phyloP scores from a whole-genome alignment of 2,113 vertebrate species.

The Melanotaenia duboulayi region DNA sequence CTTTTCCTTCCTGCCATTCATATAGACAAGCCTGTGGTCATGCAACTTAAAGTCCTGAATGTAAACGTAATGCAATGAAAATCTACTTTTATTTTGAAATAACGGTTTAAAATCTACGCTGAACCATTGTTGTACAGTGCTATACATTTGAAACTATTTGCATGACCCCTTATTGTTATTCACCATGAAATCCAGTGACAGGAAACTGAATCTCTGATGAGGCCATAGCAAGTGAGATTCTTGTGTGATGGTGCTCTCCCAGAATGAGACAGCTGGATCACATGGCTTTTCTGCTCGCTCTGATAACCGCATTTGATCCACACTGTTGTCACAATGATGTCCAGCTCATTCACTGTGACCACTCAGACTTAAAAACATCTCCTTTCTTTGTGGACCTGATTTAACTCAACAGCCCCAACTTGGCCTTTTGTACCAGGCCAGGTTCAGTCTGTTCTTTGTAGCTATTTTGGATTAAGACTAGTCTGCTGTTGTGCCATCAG shows the following conservation, averaged over 20 bases:
- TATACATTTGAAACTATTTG: conserved; percentile 11
- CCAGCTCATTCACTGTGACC: conserved; percentile 63
- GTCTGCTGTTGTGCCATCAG: conserved; percentile 69
- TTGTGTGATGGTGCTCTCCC: conserved; percentile 28
- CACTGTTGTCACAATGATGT: conserved; percentile 43
- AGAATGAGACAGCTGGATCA: conserved; percentile 57
- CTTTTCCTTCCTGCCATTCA: conserved; percentile 64
- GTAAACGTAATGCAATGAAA: background rate
- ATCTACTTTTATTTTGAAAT: background rate
- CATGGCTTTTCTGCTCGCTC: conserved; percentile 71
- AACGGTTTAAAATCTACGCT: background rate
- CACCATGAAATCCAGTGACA: conserved; percentile 29
- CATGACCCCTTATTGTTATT: conserved; percentile 6
- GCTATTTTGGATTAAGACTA: conserved; percentile 35
- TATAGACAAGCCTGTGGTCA: conserved; percentile 20
- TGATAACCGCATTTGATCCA: conserved; percentile 67
- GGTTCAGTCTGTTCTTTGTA: conserved; percentile 38
- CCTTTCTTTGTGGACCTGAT: conserved; percentile 61
- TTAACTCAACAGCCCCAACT: conserved; percentile 61
- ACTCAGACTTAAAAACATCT: conserved; percentile 64
- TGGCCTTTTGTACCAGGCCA: conserved; percentile 55
- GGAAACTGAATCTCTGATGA: conserved; percentile 29
- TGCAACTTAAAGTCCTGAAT: background rate
- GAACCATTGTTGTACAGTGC: background rate
- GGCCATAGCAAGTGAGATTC: conserved; percentile 30